A percentile compares a stretch with the other conserved stretches of the same genome.
Conservation (phyloP, 2,113 vertebrate genomes). For the Pavo muticus region DNA sequence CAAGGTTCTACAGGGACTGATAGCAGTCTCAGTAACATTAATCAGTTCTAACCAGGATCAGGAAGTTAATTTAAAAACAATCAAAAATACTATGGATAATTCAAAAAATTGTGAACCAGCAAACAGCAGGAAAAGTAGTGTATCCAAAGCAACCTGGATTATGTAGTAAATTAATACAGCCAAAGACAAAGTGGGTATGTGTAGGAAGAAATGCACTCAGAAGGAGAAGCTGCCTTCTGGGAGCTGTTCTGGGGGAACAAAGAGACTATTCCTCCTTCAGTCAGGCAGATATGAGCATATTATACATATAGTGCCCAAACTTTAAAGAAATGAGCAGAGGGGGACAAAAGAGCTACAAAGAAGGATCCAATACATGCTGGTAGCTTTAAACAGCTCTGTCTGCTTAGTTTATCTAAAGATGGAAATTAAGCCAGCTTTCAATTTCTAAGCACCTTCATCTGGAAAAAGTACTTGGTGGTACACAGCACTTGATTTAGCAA, state of each 20-base stretch:
- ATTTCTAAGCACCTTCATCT: background rate
- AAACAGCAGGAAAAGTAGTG: background rate
- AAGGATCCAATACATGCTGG: background rate
- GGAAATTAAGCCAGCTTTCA: slow-evolving; percentile 1
- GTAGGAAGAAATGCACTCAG: background rate
- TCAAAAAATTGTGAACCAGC: background rate
- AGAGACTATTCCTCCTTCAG: background rate
- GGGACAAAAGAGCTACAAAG: background rate
- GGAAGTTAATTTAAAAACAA: background rate
- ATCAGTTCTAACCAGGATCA: background rate
- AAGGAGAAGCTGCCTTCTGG: background rate
- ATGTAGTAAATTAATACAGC: background rate
- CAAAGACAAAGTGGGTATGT: background rate
- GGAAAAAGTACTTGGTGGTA: background rate
- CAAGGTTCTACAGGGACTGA: background rate
- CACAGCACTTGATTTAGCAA: background rate
- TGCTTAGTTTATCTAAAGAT: background rate
- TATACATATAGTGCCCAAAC: background rate
- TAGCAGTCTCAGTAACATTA: background rate
- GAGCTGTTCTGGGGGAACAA: background rate
- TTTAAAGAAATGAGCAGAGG: background rate
- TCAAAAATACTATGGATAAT: background rate
- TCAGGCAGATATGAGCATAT: background rate
- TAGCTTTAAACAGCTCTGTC: background rate
- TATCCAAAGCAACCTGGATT: background rate